Percentiles rank a stretch among this genome's conserved stretches.
Evolutionary conservation across 2,888 invertebrate genomes (phyloP).

Genomic region (Nasonia oneida): DNA sequence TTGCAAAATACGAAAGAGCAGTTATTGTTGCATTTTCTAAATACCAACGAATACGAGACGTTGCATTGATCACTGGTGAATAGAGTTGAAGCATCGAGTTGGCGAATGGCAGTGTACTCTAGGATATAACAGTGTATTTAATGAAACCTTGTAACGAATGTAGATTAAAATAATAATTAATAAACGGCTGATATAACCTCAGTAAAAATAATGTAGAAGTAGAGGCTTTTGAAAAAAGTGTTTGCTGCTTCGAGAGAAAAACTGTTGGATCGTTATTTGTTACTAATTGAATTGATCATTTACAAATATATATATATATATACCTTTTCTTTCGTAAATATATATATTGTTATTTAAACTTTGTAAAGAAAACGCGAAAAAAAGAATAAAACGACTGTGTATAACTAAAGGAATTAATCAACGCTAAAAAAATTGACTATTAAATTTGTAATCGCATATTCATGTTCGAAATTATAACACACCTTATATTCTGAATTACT

Average conservation of each 20-base stretch:
- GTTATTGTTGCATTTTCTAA: neutral
- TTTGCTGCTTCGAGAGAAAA: slow-evolving; percentile 56
- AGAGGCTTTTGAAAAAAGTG: slow-evolving; percentile 60
- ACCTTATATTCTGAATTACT: neutral
- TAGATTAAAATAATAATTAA: slow-evolving; percentile 48
- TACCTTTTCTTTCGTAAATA: slow-evolving; percentile 39
- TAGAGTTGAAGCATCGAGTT: slow-evolving; percentile 2
- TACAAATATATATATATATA: slow-evolving; percentile 1
- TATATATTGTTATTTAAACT: slow-evolving; percentile 52
- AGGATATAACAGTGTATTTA: slow-evolving; percentile 46
- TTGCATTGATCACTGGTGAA: neutral
- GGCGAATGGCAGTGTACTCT: slow-evolving; percentile 42
- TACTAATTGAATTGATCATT: slow-evolving; percentile 48
- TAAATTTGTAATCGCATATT: slow-evolving; percentile 47
- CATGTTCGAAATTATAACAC: slow-evolving; percentile 35
- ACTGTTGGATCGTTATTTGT: slow-evolving; percentile 59
- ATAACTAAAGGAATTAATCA: slow-evolving; percentile 33
- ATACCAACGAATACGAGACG: neutral
- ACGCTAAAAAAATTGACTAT: slow-evolving; percentile 41
- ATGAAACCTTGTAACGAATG: slow-evolving; percentile 52
- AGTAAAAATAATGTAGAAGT: slow-evolving; percentile 55
- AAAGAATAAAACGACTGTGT: slow-evolving; percentile 11
- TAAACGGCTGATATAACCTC: slow-evolving; percentile 51
- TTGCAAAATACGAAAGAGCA: no score
- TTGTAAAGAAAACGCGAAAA: slow-evolving; percentile 49